phyloP scores from a whole-genome alignment of 2,888 invertebrate species.

The Microplitis deprimator region DNA sequence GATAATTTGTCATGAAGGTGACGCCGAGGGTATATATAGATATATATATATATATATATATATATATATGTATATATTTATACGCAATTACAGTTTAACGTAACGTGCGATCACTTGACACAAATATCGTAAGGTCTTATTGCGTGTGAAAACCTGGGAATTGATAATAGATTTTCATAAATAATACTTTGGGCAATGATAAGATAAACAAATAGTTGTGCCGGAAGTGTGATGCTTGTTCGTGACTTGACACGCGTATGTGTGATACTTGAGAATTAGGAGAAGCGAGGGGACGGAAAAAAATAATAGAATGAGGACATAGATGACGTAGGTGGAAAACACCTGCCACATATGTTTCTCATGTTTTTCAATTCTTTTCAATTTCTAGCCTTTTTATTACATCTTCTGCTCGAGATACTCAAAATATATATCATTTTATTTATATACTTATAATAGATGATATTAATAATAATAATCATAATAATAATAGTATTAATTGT shows the following conservation, averaged over 20 bases:
- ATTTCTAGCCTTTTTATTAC: conserved; percentile 15
- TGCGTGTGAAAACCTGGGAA: conserved; percentile 5
- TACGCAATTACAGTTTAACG: too few relatives aligned
- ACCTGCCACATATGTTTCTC: conserved; percentile 56
- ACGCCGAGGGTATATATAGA: too few relatives aligned
- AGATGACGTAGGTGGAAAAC: conserved; percentile 45
- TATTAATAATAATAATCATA: neutral
- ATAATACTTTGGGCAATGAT: conserved; percentile 12
- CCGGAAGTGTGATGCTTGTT: conserved; percentile 26
- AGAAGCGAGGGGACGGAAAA: conserved; percentile 12
- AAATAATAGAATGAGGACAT: conserved; percentile 22
- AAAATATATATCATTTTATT: conserved; percentile 1
- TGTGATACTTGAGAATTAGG: neutral
- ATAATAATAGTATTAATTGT: too few relatives aligned
- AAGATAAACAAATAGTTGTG: conserved; percentile 9
- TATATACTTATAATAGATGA: neutral
- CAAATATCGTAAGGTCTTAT: neutral
- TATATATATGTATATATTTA: too few relatives aligned
- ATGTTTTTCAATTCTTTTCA: conserved; percentile 10
- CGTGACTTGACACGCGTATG: conserved; percentile 27
- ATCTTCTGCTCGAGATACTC: conserved; percentile 8
- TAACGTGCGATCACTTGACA: neutral
- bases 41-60: too few relatives aligned
- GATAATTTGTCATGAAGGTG: neutral
- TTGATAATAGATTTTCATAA: neutral